These are phyloP conservation scores for Caretta caretta DNA, from an alignment of 2,113 vertebrate genomes.

Conservation along the genomic window DNA sequence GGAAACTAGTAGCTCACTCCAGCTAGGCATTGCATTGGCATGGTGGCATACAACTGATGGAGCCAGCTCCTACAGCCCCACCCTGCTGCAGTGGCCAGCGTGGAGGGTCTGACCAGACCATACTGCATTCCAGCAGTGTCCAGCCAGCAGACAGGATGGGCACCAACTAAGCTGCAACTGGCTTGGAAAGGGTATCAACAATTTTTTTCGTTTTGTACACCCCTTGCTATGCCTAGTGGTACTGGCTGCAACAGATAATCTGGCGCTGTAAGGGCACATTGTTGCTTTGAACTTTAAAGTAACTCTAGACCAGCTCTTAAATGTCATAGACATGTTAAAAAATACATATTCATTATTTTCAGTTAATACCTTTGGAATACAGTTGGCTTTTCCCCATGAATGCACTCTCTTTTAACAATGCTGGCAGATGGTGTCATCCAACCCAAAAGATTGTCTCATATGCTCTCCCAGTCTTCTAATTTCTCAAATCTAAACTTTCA, in stretches of 20 bases:
- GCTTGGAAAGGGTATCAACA: not conserved
- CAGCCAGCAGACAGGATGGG: not conserved
- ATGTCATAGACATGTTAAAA: accelerated
- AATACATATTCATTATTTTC: not conserved
- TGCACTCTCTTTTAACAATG: not conserved
- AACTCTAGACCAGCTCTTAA: not conserved
- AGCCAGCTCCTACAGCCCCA: not conserved
- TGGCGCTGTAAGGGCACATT: not conserved
- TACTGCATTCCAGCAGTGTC: not conserved
- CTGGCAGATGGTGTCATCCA: not conserved
- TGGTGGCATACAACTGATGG: not conserved
- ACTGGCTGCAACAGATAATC: not conserved
- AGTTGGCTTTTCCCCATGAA: not conserved
- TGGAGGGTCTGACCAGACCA: not conserved
- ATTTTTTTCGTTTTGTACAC: not conserved
- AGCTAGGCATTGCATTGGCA: not conserved
- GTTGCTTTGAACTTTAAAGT: not conserved
- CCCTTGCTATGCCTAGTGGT: not conserved
- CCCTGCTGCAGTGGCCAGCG: not conserved
- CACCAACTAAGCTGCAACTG: accelerated
- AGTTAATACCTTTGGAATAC: not conserved
- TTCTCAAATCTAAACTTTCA: slow-evolving; percentile 3
- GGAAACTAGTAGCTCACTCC: not conserved
- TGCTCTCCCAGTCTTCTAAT: not conserved
- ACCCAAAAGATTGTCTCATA: not conserved